phyloP scores from a whole-genome alignment of 2,797 vertebrate species.

The Australoheros facetus region DNA sequence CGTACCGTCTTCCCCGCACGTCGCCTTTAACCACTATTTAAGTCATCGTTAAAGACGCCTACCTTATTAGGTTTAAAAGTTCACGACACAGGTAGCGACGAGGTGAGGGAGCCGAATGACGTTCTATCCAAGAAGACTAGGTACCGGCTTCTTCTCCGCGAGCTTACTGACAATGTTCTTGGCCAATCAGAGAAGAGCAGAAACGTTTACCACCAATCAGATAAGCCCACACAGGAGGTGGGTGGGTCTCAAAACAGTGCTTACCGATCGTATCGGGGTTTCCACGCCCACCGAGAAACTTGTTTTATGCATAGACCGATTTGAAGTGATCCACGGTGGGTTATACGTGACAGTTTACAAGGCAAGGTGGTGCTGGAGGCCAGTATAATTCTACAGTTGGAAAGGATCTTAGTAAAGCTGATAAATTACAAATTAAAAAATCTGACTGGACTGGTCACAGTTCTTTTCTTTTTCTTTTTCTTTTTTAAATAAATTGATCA shows the following conservation, averaged over 20 bases:
- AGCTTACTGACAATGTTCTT: neutral
- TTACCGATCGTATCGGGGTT: conserved; percentile 15
- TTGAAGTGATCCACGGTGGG: neutral
- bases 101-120: neutral
- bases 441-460: neutral
- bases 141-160: conserved; percentile 20
- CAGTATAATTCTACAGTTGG: neutral
- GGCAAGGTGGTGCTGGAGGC: neutral
- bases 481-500: neutral
- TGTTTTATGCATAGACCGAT: neutral
- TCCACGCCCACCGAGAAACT: neutral
- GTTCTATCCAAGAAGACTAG: neutral
- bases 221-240: conserved; percentile 17
- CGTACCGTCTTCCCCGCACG: neutral
- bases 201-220: conserved; percentile 46
- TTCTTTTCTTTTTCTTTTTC: neutral
- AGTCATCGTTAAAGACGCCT: neutral
- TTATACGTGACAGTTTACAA: neutral
- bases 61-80: conserved; percentile 41
- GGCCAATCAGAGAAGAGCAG: conserved; percentile 63
- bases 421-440: neutral
- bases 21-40: neutral
- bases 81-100: neutral
- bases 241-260: neutral
- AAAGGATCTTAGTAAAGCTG: neutral